Evolutionary conservation across 2,888 invertebrate genomes (phyloP), one percentile per base, ranked within the genome.

Genomic region (Yponomeuta evonymella): DNA sequence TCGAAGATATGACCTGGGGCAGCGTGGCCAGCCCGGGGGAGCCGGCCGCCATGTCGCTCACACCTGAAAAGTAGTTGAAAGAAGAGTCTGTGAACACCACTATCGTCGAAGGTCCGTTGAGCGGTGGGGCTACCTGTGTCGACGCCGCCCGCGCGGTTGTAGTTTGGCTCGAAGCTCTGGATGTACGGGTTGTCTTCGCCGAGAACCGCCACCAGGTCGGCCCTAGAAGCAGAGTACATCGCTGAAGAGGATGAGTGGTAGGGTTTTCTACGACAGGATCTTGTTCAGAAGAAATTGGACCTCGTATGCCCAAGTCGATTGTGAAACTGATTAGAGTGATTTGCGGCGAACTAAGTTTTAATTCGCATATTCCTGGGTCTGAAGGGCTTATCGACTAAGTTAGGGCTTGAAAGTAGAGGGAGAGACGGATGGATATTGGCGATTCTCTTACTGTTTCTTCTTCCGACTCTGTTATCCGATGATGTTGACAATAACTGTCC

Each of bases 141-240:
- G 67, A 92, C 83, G 30, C 90, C 92, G 1, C 90, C 90, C 0
- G 82, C 84, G 1, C 91, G 78, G 65, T 93, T 92, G 77, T 92
- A 92, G 68, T 84, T 83, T n/a, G 93, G 92, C 72, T 93, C 93
- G 75, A 93, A 88, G 72, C 93, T 89, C 72, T 89, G 86, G 71
- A 93, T 84, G 71, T 92, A 90, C 1, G 92, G 87, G 74, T 94
- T 94, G 73, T 94, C 93, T 63, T 92, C 88, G 2, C 94, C 94
- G 67, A 94, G 81, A 1, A 90, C 88, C 30, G 83, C 82, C 11
- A 93, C 77, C 15, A 95, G 82, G 75, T 95, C 94, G 75, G 89
- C 87, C 66, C 92, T 92, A 58, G 51, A 58, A 15, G 51, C 43
- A 43, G 43, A 43, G 43, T 43, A 43, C 3, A 8, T 8, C 6